Percentiles rank a stretch among this genome's conserved stretches.
These are phyloP conservation scores for Eublepharis macularius DNA, from an alignment of 2,113 vertebrate species.

Conservation along the genomic window DNA sequence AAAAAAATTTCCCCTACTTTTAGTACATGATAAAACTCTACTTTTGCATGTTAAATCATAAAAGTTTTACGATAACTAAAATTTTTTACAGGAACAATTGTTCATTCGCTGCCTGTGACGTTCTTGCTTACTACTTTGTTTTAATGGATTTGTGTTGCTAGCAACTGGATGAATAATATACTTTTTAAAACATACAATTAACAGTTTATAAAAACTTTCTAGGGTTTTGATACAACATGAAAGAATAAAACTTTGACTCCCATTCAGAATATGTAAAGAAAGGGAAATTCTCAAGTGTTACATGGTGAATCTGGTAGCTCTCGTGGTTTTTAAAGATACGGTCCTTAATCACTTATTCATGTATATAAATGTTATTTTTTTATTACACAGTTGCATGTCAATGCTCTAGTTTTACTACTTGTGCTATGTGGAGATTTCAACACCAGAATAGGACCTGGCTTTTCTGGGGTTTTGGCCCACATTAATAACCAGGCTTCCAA, in stretches of 20 bases:
- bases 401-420: no score
- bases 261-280: neutral
- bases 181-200: neutral
- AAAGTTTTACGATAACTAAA: neutral
- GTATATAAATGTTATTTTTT: no score
- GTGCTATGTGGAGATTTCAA: no score
- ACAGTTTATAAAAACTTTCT: neutral
- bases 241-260: neutral
- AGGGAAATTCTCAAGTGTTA: neutral
- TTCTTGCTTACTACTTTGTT: neutral
- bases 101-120: neutral
- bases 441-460: no score
- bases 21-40: neutral
- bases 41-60: neutral
- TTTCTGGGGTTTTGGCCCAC: no score
- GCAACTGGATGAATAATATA: neutral
- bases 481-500: no score
- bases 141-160: slow-evolving; percentile 8
- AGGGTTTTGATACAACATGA: neutral
- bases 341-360: neutral
- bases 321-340: neutral
- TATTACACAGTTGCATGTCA: no score
- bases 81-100: neutral
- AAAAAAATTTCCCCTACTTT: neutral
- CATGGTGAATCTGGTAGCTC: neutral